Evolutionary conservation across 2,888 invertebrate species (phyloP).

Genomic region (Branchellion lobata): DNA sequence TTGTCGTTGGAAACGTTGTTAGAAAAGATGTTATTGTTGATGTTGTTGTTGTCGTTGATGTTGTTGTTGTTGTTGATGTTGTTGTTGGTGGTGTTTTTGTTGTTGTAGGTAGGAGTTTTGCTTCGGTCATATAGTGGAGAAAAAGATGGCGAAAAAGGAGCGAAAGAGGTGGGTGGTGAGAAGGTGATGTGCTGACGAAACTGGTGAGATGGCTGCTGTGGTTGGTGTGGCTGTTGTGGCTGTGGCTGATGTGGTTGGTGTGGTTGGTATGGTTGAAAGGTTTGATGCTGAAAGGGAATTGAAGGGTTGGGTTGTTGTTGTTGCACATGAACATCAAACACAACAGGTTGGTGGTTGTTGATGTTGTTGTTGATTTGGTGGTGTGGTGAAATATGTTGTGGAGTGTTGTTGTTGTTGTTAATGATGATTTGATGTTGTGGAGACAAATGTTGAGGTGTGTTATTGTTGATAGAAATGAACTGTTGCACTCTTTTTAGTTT

Average conservation of each 20-base stretch:
- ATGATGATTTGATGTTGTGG: not conserved
- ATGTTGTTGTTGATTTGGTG: not conserved
- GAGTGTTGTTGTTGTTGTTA: not conserved
- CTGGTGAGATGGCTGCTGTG: not conserved
- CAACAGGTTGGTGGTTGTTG: not conserved
- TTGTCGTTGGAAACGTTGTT: not conserved
- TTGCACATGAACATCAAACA: not conserved
- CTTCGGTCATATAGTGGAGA: too few species aligned
- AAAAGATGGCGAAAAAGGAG: not conserved
- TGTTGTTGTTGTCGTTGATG: too few species aligned
- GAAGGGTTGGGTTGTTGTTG: not conserved
- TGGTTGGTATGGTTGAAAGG: not conserved
- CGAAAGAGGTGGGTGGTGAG: not conserved
- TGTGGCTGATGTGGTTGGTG: not conserved
- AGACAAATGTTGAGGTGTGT: too few species aligned
- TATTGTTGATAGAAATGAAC: too few species aligned
- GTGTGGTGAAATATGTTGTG: not conserved
- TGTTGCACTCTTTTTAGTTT: too few species aligned
- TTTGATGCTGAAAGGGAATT: too few species aligned
- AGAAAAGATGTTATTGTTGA: not conserved
- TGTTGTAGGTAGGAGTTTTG: too few species aligned
- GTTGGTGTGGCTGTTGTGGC: not conserved
- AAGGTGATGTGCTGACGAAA: not conserved
- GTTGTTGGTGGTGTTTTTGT: too few species aligned
- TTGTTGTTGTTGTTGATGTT: too few species aligned